A percentile compares a stretch with the other conserved stretches of the same genome.
Evolutionary conservation across 2,113 vertebrate genomes (phyloP).

Genomic region (Struthio camelus): DNA sequence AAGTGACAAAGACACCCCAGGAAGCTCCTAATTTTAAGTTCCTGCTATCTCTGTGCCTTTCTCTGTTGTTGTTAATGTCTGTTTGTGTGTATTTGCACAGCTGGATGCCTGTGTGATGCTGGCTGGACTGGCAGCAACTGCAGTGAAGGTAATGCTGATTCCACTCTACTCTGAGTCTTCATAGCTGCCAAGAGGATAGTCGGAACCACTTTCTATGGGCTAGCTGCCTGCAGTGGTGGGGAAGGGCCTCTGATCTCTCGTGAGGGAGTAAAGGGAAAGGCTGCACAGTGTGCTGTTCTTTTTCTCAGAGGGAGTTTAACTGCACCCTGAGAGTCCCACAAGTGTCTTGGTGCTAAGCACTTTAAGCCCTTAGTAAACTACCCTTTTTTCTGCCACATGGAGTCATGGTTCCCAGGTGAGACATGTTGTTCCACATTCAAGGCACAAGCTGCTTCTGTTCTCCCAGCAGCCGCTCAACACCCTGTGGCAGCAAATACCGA

Average conservation of each 20-base stretch:
- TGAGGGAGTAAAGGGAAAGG: background rate
- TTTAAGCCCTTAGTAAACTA: background rate
- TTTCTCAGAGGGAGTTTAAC: background rate
- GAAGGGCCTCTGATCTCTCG: accelerated
- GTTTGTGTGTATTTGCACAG: slow-evolving; percentile 71
- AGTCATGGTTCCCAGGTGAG: too few relatives aligned
- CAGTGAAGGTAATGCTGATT: slow-evolving; percentile 80
- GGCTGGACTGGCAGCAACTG: slow-evolving; percentile 91
- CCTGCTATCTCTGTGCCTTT: background rate
- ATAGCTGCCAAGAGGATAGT: background rate
- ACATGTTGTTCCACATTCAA: background rate
- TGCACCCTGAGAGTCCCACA: background rate
- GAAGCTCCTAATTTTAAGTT: background rate
- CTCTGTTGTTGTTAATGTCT: background rate
- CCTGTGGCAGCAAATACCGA: background rate
- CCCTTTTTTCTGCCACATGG: background rate
- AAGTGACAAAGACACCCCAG: too few relatives aligned
- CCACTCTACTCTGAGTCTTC: background rate
- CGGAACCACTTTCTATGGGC: accelerated
- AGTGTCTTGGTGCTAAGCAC: accelerated
- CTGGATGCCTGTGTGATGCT: slow-evolving; percentile 86
- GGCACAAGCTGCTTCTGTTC: background rate
- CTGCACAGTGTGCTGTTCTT: accelerated
- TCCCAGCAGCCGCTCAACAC: background rate
- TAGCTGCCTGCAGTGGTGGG: background rate